These are phyloP conservation scores for Lasioglossum calceatum DNA, from an alignment of 2,888 invertebrate species.

Conservation along the genomic window DNA sequence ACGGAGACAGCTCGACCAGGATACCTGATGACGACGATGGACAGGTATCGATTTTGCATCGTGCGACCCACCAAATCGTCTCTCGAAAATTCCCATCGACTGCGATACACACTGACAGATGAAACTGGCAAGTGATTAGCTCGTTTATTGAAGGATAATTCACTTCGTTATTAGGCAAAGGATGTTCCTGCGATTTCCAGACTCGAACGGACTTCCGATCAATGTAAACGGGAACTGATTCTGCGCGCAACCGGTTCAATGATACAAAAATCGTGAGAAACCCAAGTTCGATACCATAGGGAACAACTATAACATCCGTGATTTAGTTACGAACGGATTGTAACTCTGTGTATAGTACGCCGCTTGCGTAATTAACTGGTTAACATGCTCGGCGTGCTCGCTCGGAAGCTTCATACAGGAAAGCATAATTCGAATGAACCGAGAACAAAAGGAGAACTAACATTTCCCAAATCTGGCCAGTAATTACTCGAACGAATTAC, in stretches of 20 bases:
- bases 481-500: no score
- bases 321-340: no score
- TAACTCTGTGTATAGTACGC: no score
- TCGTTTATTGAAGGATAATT: neutral
- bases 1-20: constrained; percentile 8
- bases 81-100: neutral
- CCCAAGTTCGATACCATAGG: neutral
- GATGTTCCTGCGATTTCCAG: neutral
- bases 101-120: neutral
- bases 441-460: no score
- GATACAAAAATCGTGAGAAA: neutral
- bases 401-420: no score
- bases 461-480: no score
- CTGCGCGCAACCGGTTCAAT: no score
- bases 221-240: neutral
- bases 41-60: constrained; percentile 18
- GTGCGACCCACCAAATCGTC: neutral
- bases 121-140: no score
- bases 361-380: no score
- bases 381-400: no score
- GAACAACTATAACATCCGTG: no score
- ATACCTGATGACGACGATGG: neutral
- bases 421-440: no score
- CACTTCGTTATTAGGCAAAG: neutral
- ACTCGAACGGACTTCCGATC: neutral